These are phyloP conservation scores for Cossypha dichroa DNA, from an alignment of 2,797 vertebrate genomes.

Conservation along the genomic window DNA sequence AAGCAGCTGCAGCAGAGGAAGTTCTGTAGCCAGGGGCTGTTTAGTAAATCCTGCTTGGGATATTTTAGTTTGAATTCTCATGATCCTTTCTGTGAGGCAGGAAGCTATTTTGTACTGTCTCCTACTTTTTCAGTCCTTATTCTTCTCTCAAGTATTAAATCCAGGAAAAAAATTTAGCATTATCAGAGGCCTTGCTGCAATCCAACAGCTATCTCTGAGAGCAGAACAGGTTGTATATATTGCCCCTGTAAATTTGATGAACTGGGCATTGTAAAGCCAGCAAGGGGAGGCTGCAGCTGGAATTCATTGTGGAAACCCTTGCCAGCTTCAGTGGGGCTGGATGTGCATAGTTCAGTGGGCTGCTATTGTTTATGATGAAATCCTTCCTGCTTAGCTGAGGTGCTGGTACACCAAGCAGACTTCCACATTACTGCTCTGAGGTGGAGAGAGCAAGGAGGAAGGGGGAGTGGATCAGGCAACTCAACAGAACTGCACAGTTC, in stretches of 20 bases:
- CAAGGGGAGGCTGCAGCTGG: neutral
- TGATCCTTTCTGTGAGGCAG: neutral
- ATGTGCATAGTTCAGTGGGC: neutral
- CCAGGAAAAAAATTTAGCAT: neutral
- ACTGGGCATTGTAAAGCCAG: neutral
- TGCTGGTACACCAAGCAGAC: neutral
- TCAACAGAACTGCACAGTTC: neutral
- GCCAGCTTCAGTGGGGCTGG: neutral
- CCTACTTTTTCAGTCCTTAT: neutral
- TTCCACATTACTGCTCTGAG: neutral
- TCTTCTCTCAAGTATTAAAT: neutral
- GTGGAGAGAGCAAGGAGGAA: neutral
- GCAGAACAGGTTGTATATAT: neutral
- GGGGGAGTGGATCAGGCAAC: accelerated
- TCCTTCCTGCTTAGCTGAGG: neutral
- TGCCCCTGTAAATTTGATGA: neutral
- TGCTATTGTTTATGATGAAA: neutral
- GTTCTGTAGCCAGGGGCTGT: neutral
- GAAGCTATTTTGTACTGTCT: neutral
- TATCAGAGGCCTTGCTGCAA: neutral
- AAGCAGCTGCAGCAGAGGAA: constrained; percentile 43
- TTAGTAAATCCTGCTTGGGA: neutral
- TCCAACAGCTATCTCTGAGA: neutral
- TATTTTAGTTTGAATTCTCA: neutral
- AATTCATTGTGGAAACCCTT: neutral